These are phyloP conservation scores for Branchellion lobata DNA, from an alignment of 2,888 invertebrate genomes.

Conservation along the genomic window DNA sequence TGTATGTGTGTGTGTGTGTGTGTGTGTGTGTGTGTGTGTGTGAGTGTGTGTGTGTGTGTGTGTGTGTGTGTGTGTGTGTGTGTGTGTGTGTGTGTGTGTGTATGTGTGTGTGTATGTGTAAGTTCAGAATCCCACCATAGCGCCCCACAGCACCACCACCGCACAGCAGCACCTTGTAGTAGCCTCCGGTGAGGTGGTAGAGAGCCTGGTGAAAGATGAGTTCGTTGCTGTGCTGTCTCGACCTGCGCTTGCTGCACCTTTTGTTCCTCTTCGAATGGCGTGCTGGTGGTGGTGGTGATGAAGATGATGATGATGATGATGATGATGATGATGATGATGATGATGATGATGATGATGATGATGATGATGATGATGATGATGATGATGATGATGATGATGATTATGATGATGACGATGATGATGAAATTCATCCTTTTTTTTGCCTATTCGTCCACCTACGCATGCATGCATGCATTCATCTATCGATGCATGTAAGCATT, in stretches of 20 bases:
- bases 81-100: conserved; percentile 10
- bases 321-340: conserved; percentile 41
- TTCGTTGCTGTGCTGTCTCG: conserved; percentile 79
- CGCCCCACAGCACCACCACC: too few species aligned
- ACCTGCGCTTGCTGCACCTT: conserved; percentile 65
- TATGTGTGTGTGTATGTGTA: conserved; percentile 1
- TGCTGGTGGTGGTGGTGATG: conserved; percentile 17
- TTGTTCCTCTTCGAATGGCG: conserved; percentile 62
- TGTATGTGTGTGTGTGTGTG: conserved; percentile 14
- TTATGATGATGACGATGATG: too few species aligned
- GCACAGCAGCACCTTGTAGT: conserved; percentile 72
- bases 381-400: too few species aligned
- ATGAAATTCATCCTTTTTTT: too few species aligned
- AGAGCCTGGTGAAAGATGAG: conserved; percentile 80
- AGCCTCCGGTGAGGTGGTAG: conserved; percentile 91
- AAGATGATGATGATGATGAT: conserved; percentile 34
- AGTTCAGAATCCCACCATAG: too few species aligned
- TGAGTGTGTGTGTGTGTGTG: conserved; percentile 59
- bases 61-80: conserved; percentile 65
- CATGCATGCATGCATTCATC: too few species aligned
- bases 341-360: conserved; percentile 38
- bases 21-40: conserved; percentile 11
- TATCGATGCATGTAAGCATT: too few species aligned
- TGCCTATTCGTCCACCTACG: too few species aligned
- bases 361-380: too few species aligned